A percentile compares a stretch with the other conserved stretches of the same genome.
These are phyloP conservation scores for Heteropelma amictum DNA, from an alignment of 2,888 invertebrate genomes.

Conservation along the genomic window DNA sequence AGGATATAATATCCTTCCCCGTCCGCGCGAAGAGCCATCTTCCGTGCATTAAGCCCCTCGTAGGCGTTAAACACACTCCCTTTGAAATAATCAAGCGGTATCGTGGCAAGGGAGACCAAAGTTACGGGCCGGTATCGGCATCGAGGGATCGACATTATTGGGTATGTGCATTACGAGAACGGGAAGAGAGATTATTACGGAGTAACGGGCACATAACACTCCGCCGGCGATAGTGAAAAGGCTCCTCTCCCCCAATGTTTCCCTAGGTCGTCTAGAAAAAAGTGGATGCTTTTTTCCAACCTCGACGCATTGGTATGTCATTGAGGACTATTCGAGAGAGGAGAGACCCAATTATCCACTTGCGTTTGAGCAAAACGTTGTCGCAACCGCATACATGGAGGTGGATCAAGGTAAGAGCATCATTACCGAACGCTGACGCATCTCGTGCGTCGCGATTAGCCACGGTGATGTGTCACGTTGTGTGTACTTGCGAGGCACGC, in stretches of 20 bases:
- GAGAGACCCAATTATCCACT: constrained; percentile 47
- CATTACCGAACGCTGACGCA: constrained; percentile 27
- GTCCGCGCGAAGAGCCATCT: constrained; percentile 30
- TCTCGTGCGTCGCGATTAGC: constrained; percentile 45
- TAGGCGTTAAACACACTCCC: constrained; percentile 61
- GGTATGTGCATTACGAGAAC: constrained; percentile 32
- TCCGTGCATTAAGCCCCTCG: constrained; percentile 1
- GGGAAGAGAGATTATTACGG: constrained; percentile 51
- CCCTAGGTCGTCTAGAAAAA: constrained; percentile 2
- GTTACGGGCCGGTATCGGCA: neutral
- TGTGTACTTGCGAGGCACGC: too few species aligned
- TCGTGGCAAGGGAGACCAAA: constrained; percentile 16
- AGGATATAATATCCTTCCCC: constrained; percentile 17
- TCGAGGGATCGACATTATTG: constrained; percentile 17
- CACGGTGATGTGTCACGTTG: constrained; percentile 37
- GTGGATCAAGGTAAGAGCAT: constrained; percentile 1
- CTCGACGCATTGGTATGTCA: constrained; percentile 9
- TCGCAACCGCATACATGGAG: constrained; percentile 4
- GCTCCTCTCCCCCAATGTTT: neutral
- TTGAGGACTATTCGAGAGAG: constrained; percentile 7
- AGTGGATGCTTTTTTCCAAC: constrained; percentile 10
- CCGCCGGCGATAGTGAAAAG: constrained; percentile 53
- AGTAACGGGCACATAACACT: constrained; percentile 53
- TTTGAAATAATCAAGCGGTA: constrained; percentile 66
- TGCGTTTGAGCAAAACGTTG: constrained; percentile 44